Percentiles rank a stretch among this genome's conserved stretches.
These are phyloP conservation scores for Cheilosia pagana DNA, from an alignment of 2,888 invertebrate genomes.

Conservation along the genomic window DNA sequence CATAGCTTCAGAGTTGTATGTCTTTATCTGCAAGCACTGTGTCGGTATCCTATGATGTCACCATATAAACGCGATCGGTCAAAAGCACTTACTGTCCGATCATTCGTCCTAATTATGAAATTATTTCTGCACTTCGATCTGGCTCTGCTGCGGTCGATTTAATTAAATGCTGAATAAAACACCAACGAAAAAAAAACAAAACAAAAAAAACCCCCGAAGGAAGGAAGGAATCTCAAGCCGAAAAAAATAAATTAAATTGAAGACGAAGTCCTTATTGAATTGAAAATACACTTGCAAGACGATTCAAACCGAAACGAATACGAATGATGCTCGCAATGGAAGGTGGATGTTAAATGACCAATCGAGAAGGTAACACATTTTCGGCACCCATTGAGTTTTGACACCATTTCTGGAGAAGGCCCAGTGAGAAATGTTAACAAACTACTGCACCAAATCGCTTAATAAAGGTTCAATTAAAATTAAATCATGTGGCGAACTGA, in stretches of 20 bases:
- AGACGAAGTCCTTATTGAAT: constrained; percentile 31
- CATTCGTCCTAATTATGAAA: constrained; percentile 70
- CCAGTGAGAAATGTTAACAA: constrained; percentile 18
- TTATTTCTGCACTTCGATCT: constrained; percentile 64
- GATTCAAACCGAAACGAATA: not conserved
- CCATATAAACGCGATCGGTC: constrained; percentile 31
- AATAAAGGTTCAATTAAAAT: constrained; percentile 24
- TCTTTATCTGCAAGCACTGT: constrained; percentile 47
- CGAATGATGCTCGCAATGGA: not conserved
- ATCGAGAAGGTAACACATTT: constrained; percentile 40
- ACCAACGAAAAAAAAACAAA: not conserved
- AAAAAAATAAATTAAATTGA: constrained; percentile 25
- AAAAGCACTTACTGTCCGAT: constrained; percentile 63
- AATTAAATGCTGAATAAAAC: constrained; percentile 23
- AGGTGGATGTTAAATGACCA: constrained; percentile 29
- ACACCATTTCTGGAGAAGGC: constrained; percentile 30
- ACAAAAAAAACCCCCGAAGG: not conserved
- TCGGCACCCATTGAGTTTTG: constrained; percentile 44
- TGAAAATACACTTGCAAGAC: constrained; percentile 30
- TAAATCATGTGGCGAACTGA: constrained; percentile 5
- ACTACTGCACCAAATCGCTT: not conserved
- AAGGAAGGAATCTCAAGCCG: not conserved
- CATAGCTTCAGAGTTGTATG: not conserved
- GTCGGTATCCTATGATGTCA: constrained; percentile 61
- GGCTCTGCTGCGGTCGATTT: constrained; percentile 36